phyloP scores from a whole-genome alignment of 2,888 invertebrate species.

The Hololepta plana region DNA sequence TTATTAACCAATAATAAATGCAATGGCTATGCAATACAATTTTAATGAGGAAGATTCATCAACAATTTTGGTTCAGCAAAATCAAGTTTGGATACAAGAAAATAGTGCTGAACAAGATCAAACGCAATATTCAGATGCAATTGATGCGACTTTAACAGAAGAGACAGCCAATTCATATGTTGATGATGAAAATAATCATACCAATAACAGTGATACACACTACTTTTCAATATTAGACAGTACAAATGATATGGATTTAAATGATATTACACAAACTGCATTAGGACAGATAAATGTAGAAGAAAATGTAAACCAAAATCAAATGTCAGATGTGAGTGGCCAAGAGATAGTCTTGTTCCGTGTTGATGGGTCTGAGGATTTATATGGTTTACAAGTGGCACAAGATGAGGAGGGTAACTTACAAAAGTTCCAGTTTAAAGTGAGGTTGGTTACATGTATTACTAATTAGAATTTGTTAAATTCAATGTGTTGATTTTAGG shows the following conservation, averaged over 20 bases:
- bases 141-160: too few species aligned
- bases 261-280: conserved; percentile 14
- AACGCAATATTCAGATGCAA: too few species aligned
- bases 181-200: too few species aligned
- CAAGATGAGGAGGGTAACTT: conserved; percentile 24
- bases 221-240: conserved; percentile 22
- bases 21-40: too few species aligned
- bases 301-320: conserved; percentile 9
- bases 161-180: too few species aligned
- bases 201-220: too few species aligned
- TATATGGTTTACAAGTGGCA: conserved; percentile 23
- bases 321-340: conserved; percentile 8
- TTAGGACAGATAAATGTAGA: conserved; percentile 6
- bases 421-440: conserved; percentile 25
- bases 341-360: conserved; percentile 20
- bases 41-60: too few species aligned
- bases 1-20: too few species aligned
- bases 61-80: too few species aligned
- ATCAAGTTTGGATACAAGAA: too few species aligned
- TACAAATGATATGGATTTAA: conserved; percentile 15
- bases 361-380: conserved; percentile 22
- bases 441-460: conserved; percentile 15
- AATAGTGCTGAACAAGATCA: too few species aligned
- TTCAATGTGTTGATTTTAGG: conserved; percentile 13
- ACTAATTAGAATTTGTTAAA: conserved; percentile 3